These are phyloP conservation scores for Morone chrysops DNA, from an alignment of 2,113 vertebrate genomes.

Conservation along the genomic window DNA sequence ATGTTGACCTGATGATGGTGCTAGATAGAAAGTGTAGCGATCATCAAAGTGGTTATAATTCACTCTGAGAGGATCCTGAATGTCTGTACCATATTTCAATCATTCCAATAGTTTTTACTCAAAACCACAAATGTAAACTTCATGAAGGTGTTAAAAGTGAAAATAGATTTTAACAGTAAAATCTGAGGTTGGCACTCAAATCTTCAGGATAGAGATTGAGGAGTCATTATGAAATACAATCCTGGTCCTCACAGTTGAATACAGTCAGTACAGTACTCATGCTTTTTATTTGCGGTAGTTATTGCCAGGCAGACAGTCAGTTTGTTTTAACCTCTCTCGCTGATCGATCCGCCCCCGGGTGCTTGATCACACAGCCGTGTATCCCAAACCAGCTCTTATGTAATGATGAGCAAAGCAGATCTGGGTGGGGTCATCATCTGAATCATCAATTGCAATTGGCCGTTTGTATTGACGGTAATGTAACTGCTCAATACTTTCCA, in stretches of 20 bases:
- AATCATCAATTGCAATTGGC: constrained; percentile 75
- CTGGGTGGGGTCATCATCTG: constrained; percentile 67
- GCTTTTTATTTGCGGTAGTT: constrained; percentile 36
- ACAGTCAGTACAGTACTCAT: constrained; percentile 3
- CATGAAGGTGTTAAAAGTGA: neutral
- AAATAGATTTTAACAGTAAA: neutral
- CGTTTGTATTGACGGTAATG: constrained; percentile 67
- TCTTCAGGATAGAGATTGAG: neutral
- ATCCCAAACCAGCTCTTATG: constrained; percentile 72
- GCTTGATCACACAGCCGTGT: constrained; percentile 50
- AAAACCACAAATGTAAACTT: neutral
- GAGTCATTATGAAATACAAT: constrained; percentile 1
- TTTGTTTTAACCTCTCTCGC: constrained; percentile 61
- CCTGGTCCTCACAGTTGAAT: neutral
- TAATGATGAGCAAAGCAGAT: constrained; percentile 66
- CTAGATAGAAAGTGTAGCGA: neutral
- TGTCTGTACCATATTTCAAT: neutral
- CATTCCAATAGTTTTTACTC: neutral
- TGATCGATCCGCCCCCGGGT: constrained; percentile 72
- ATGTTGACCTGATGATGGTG: neutral
- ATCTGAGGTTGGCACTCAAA: neutral
- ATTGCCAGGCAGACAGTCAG: constrained; percentile 48
- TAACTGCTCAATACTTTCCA: constrained; percentile 77
- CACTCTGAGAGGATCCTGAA: neutral
- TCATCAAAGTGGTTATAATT: neutral